Evolutionary conservation across 30 jellyfish, hydroid and myxozoan genomes (phyloP).

Genomic region (Morbakka virulenta): DNA sequence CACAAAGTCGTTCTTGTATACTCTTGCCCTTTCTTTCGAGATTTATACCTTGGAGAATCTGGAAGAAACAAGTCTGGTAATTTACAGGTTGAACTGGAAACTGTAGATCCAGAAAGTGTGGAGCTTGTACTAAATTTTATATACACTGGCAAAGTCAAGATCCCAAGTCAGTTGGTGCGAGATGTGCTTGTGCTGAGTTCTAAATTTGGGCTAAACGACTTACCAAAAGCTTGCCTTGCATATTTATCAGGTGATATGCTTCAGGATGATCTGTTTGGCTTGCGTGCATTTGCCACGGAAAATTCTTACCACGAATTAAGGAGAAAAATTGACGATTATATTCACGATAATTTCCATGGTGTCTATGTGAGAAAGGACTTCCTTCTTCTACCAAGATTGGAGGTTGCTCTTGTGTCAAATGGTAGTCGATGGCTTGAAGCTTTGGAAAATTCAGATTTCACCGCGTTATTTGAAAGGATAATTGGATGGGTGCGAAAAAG

Average conservation of each 20-base stretch:
- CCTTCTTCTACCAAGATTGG: conserved; percentile 64
- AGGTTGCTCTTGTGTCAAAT: conserved; percentile 62
- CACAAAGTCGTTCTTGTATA: conserved; percentile 59
- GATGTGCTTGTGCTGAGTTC: conserved; percentile 23
- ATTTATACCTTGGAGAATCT: background rate
- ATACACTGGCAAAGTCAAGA: conserved; percentile 38
- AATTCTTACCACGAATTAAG: conserved; percentile 19
- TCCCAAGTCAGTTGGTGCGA: conserved; percentile 28
- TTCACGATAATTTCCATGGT: conserved; percentile 36
- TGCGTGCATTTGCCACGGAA: conserved; percentile 48
- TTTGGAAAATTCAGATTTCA: conserved; percentile 1
- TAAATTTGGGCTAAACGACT: conserved; percentile 16
- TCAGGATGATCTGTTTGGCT: conserved; percentile 33
- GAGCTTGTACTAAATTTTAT: conserved; percentile 34
- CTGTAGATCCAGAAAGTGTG: conserved; percentile 27
- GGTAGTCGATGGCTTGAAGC: conserved; percentile 36
- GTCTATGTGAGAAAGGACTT: conserved; percentile 54
- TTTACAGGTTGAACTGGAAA: background rate
- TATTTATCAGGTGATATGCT: conserved; percentile 26
- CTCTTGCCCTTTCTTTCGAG: conserved; percentile 31
- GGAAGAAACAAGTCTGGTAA: background rate
- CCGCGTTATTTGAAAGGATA: conserved; percentile 35
- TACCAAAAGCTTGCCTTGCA: conserved; percentile 45
- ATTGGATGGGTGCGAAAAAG: conserved; percentile 66
- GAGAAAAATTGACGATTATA: conserved; percentile 39